Evolutionary conservation across 2,888 invertebrate genomes (phyloP), one percentile per base, ranked within the genome.

Genomic region (Lydus trimaculatus): DNA sequence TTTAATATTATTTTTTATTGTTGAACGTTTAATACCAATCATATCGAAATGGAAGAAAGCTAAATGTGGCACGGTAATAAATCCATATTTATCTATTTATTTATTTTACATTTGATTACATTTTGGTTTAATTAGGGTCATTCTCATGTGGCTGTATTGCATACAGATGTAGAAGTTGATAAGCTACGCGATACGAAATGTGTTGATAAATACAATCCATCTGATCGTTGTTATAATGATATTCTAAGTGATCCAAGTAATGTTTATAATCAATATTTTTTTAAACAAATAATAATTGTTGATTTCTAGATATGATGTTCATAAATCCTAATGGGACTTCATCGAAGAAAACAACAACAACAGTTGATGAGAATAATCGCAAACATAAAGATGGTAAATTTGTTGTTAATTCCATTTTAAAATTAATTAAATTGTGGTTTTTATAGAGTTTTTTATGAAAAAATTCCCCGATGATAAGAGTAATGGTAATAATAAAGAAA

Each of bases 201-300:
- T 82, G 95, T 94, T 84, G 94, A 95, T 77, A 94, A 94, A 81
- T 95, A 95, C 80, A 94, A 94, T n/a, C 94, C 94, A 48, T 94
- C 94, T 83, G 94, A 94, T 0, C 94, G 94, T 81, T 94, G 94
- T 79, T 95, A 95, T 74, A 94, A 94, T 75, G 95, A 94, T 83
- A 94, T 95, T 48, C 91, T 83, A 78, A 77, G 78, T 59, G 81
- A 81, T 71, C 79, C 81, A 66, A 78, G 82, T 82, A 76, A n/a
- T n/a, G 13, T 25, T 25, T 28, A 9, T 28, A 25, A 11, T 23
- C 8, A 1, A 11, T 64, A 31, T 23, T 17, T 1, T 58, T 63
- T n/a, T 3, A 28, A 28, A 28, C 2, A 33, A 60, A n/a, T 66
- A 61, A 72, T 60, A 48, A 31, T 25, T 36, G 25, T 62, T 17